phyloP scores from a whole-genome alignment of 2,113 vertebrate species.

The Sylvia atricapilla region DNA sequence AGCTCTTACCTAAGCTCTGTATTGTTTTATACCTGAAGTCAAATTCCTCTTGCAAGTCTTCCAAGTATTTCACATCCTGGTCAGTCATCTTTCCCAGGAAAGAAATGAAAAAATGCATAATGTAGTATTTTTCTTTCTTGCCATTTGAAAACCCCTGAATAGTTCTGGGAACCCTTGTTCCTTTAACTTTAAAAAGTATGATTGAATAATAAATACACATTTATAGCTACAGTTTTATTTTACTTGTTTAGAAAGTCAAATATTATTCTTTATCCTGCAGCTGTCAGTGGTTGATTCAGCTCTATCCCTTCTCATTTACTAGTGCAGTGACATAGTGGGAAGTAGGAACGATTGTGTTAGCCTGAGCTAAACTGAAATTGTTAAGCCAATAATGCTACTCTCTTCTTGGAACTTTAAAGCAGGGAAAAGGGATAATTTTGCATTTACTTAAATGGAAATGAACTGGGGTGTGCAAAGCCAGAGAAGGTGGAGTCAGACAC shows the following conservation, averaged over 20 bases:
- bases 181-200: not conserved
- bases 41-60: slow-evolving; percentile 97
- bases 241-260: not conserved
- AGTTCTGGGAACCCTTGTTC: not conserved
- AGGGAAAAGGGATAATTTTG: not conserved
- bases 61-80: slow-evolving; percentile 92
- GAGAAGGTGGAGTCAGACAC: not conserved
- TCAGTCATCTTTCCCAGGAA: slow-evolving; percentile 84
- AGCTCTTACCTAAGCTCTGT: slow-evolving; percentile 87
- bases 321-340: not conserved
- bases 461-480: not conserved
- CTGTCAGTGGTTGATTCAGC: not conserved
- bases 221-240: not conserved
- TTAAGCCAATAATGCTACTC: not conserved
- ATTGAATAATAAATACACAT: not conserved
- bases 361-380: not conserved
- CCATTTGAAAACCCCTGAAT: not conserved
- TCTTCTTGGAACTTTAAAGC: not conserved
- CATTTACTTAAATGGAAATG: not conserved
- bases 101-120: not conserved
- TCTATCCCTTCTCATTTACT: not conserved
- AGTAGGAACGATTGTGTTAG: not conserved
- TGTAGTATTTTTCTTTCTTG: not conserved
- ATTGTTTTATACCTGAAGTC: slow-evolving; percentile 97
- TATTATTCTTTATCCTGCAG: not conserved